phyloP scores from a whole-genome alignment of 2,797 vertebrate genomes.

The Acanthiza pusilla region DNA sequence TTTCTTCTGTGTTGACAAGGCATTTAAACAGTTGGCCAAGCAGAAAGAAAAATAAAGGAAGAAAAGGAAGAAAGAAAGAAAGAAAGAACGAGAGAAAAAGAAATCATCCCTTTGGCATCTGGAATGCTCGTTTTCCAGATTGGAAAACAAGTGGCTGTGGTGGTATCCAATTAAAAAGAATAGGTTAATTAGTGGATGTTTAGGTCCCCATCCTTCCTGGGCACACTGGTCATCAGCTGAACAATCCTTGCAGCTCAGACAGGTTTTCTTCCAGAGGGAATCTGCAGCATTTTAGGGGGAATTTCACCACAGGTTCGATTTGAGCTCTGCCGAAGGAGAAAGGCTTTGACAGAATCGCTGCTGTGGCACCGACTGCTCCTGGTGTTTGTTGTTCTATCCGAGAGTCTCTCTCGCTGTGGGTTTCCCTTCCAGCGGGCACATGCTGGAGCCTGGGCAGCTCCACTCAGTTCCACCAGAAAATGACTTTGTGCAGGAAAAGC shows the following conservation, averaged over 20 bases:
- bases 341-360: neutral
- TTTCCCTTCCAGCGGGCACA: neutral
- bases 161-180: conserved; percentile 59
- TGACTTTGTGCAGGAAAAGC: neutral
- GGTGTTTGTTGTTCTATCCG: neutral
- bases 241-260: neutral
- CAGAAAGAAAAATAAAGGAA: neutral
- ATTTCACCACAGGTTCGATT: neutral
- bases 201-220: conserved; percentile 14
- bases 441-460: neutral
- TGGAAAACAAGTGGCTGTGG: conserved; percentile 55
- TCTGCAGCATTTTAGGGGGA: neutral
- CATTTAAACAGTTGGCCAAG: conserved; percentile 58
- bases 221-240: neutral
- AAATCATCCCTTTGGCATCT: conserved; percentile 1
- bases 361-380: neutral
- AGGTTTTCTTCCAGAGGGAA: neutral
- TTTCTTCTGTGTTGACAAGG: conserved; percentile 67
- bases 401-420: neutral
- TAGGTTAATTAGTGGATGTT: conserved; percentile 66
- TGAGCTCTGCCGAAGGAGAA: neutral
- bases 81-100: neutral
- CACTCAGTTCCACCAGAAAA: neutral
- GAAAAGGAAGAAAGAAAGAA: neutral
- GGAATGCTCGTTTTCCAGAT: conserved; percentile 40